These are phyloP conservation scores for Hyles vespertilio DNA, from an alignment of 1,140 invertebrate species.

Conservation along the genomic window DNA sequence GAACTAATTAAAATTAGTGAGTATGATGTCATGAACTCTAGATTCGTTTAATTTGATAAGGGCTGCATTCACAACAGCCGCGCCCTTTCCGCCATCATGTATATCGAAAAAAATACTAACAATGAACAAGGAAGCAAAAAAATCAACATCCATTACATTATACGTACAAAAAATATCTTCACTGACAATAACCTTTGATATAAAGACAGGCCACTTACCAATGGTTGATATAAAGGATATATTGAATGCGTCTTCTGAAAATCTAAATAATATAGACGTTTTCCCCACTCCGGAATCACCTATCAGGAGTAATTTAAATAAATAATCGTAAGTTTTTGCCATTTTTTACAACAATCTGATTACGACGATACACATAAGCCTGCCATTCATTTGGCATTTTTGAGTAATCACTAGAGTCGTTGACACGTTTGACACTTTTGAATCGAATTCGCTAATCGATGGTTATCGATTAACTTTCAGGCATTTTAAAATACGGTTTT, in stretches of 20 bases:
- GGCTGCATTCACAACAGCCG: constrained; percentile 49
- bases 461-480: too few species aligned
- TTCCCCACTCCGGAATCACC: constrained; percentile 99
- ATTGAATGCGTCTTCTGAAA: constrained; percentile 98
- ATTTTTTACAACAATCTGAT: constrained; percentile 79
- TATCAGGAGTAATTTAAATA: constrained; percentile 98
- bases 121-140: constrained; percentile 58
- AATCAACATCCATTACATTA: constrained; percentile 51
- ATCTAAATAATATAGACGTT: constrained; percentile 98
- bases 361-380: constrained; percentile 42
- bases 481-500: too few species aligned
- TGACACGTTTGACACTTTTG: constrained; percentile 2
- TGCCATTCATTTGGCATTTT: constrained; percentile 73
- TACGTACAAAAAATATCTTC: constrained; percentile 64
- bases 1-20: constrained; percentile 69
- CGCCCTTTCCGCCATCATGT: constrained; percentile 41
- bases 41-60: constrained; percentile 62
- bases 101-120: constrained; percentile 32
- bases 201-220: constrained; percentile 81
- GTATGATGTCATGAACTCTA: constrained; percentile 70
- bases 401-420: constrained; percentile 61
- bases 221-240: constrained; percentile 99
- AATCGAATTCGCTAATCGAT: background rate
- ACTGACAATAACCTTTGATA: constrained; percentile 71
- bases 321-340: constrained; percentile 97